Evolutionary conservation across 1,140 invertebrate genomes (phyloP).

Genomic region (Amphibalanus amphitrite): DNA sequence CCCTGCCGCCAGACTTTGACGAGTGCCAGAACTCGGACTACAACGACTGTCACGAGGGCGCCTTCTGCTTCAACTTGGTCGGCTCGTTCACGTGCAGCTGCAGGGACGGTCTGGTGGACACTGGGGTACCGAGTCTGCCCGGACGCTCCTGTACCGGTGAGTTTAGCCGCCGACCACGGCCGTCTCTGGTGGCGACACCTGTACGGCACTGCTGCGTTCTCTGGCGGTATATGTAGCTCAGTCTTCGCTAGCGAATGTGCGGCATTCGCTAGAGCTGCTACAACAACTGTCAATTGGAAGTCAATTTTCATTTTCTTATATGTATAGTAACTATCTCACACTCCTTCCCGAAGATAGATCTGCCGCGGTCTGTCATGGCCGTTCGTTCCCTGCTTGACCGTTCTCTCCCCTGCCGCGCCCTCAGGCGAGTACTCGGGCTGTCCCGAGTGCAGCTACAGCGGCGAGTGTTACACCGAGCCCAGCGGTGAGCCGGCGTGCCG

Average conservation of each 20-base stretch:
- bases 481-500: conserved; percentile 15
- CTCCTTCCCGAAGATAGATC: no score
- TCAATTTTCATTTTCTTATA: no score
- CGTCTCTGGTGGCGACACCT: no score
- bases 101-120: conserved; percentile 23
- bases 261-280: no score
- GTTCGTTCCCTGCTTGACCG: no score
- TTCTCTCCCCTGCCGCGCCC: no score
- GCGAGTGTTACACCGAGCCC: conserved; percentile 14
- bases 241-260: no score
- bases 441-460: conserved; percentile 18
- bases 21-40: conserved; percentile 21
- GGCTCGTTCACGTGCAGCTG: conserved; percentile 25
- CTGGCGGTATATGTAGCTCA: no score
- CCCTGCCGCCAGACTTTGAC: conserved; percentile 21
- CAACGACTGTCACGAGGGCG: conserved; percentile 25
- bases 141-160: conserved; percentile 23
- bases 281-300: no score
- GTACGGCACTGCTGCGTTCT: no score
- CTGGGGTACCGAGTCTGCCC: conserved; percentile 18
- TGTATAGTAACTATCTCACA: no score
- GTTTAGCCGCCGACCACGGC: conserved; percentile 5
- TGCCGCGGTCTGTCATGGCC: no score
- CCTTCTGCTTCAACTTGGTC: conserved; percentile 24
- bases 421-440: conserved; percentile 10